phyloP scores from a whole-genome alignment of 2,888 invertebrate genomes.

The Oligia latruncula region DNA sequence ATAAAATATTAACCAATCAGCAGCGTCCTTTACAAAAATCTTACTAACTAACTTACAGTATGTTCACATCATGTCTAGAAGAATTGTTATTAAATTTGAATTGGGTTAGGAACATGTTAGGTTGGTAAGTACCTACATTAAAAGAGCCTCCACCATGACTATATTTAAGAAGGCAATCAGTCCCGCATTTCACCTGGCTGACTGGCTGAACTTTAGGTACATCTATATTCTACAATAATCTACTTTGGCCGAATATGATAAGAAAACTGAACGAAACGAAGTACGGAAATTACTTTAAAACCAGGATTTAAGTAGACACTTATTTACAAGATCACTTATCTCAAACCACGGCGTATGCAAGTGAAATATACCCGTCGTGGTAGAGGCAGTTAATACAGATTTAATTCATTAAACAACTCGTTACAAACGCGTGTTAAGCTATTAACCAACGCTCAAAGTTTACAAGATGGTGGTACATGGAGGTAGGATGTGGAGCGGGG shows the following conservation, averaged over 20 bases:
- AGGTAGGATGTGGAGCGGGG: conserved; percentile 49
- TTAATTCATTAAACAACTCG: conserved; percentile 85
- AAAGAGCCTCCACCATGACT: too few relatives aligned
- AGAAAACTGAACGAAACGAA: background rate
- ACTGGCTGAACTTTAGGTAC: too few relatives aligned
- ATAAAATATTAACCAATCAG: background rate
- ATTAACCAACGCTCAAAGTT: conserved; percentile 78
- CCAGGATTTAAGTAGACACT: conserved; percentile 38
- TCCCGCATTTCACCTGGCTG: too few relatives aligned
- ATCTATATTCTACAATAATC: too few relatives aligned
- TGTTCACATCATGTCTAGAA: too few relatives aligned
- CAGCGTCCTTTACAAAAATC: too few relatives aligned
- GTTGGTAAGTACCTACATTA: too few relatives aligned
- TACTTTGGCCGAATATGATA: too few relatives aligned
- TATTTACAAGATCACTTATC: conserved; percentile 55
- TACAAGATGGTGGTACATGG: conserved; percentile 72
- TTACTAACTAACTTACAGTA: too few relatives aligned
- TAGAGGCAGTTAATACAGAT: conserved; percentile 76
- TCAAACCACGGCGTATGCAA: conserved; percentile 53
- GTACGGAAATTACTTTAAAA: conserved; percentile 35
- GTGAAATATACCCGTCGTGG: conserved; percentile 55
- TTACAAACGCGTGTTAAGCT: conserved; percentile 82
- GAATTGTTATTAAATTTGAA: too few relatives aligned
- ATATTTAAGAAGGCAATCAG: too few relatives aligned
- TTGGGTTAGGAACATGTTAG: too few relatives aligned